Evolutionary conservation across 2,797 vertebrate species (phyloP).

Genomic region (Botia almorhae): DNA sequence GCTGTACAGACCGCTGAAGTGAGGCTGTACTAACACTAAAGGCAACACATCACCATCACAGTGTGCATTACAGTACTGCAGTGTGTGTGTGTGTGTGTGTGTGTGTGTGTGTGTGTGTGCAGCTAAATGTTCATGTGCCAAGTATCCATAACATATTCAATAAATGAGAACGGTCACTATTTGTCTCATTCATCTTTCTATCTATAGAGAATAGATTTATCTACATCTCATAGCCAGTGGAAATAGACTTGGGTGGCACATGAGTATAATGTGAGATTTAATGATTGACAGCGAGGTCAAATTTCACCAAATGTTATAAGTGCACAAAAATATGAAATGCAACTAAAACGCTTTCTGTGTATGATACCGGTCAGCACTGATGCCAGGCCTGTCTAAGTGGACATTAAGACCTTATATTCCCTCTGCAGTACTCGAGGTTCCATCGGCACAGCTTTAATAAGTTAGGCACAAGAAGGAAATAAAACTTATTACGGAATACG

Average conservation of each 20-base stretch:
- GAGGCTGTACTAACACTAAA: constrained; percentile 67
- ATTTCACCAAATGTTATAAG: not conserved
- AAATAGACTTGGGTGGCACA: not conserved
- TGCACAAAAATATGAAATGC: not conserved
- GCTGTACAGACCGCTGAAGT: constrained; percentile 66
- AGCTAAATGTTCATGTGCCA: constrained; percentile 12
- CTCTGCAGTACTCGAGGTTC: constrained; percentile 20
- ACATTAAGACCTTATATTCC: constrained; percentile 30
- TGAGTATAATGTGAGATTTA: not conserved
- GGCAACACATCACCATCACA: constrained; percentile 68
- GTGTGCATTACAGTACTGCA: constrained; percentile 71
- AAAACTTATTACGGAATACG: constrained; percentile 52
- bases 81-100: constrained; percentile 39
- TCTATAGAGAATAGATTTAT: not conserved
- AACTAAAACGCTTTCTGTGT: not conserved
- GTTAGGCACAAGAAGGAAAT: constrained; percentile 29
- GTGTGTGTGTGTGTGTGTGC: constrained; percentile 16
- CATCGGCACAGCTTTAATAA: constrained; percentile 43
- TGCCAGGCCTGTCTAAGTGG: constrained; percentile 18
- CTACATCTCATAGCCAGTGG: not conserved
- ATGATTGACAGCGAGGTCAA: constrained; percentile 5
- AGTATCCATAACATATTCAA: constrained; percentile 10
- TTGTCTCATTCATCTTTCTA: not conserved
- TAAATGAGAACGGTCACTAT: not conserved
- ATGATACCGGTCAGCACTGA: not conserved